Conservation (phyloP, 1,140 invertebrate species). For the Rhagoletis pomonella region DNA sequence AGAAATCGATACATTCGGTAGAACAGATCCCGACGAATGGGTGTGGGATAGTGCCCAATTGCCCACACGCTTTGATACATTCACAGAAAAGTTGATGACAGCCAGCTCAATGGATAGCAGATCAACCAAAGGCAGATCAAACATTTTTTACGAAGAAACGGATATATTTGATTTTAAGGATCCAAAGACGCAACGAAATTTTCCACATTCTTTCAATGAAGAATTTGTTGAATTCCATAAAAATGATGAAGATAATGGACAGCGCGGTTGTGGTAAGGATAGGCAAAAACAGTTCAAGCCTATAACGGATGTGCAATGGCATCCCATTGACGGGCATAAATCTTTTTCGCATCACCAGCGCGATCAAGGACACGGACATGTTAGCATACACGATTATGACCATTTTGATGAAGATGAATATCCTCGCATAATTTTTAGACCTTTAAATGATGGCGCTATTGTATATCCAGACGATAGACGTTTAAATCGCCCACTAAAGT, state of each 20-base stretch:
- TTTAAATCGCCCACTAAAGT: conserved; percentile 57
- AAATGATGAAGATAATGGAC: background rate
- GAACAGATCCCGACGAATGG: conserved; percentile 24
- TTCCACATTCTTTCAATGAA: conserved; percentile 53
- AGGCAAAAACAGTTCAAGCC: background rate
- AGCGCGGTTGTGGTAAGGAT: background rate
- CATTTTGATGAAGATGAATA: background rate
- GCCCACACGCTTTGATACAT: background rate
- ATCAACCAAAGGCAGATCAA: conserved; percentile 9
- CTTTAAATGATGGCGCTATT: conserved; percentile 55
- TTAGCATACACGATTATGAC: background rate
- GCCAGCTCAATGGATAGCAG: background rate
- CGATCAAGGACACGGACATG: background rate
- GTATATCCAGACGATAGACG: conserved; percentile 54
- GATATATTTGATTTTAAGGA: conserved; percentile 45
- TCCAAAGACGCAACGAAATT: conserved; percentile 38
- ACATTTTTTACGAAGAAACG: conserved; percentile 9
- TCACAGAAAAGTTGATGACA: background rate
- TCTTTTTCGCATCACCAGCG: conserved; percentile 1
- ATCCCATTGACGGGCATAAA: background rate
- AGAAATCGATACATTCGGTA: background rate
- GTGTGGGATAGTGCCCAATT: background rate
- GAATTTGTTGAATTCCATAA: background rate
- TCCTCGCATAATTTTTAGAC: conserved; percentile 23
- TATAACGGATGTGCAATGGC: background rate